Evolutionary conservation across 2,797 vertebrate genomes (phyloP), one percentile per base, ranked within the genome.

Genomic region (Picus viridis): DNA sequence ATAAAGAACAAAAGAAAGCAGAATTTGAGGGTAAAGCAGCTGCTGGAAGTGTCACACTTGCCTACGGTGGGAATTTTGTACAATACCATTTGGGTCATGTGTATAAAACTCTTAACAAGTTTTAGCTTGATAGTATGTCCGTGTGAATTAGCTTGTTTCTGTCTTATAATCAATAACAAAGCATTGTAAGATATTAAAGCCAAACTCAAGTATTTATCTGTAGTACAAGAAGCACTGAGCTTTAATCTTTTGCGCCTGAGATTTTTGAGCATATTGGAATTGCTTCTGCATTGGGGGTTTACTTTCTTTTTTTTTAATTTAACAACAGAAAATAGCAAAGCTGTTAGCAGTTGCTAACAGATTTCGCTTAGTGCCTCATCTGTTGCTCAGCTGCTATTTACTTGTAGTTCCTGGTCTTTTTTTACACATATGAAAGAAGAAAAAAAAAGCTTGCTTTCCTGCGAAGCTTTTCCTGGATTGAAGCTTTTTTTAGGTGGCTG

Each of bases 351-450:
- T 96, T 97, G 95, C 96, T 96, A 96, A 96, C 97, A 97, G 97
- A 97, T 97, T 97, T 96, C 93, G 65, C 96, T 97, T 96, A 93
- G 89, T 95, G 94, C 96, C 96, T 98, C 97, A 96, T 97, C 97
- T 98, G 97, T 96, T 97, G 95, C 95, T 98, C 97, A 97, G 95
- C 97, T 96, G 96, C 94, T 97, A 96, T 97, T 97, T 97, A 97
- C 96, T 97, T 97, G 84, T 91, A 93, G 88, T 88, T 93, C 94
- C 86, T 94, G 89, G 88, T 86, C 86, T 93, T 97, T 97, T 94
- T 96, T 93, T 96, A 88, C 90, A 95, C 92, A 91, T 93, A 83
- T 20, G 34, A 77, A 91, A 90, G 81, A 82, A 76, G 12, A 84
- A 78, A 59, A 94, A 74, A 94, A 43, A 92, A 92, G 87, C 96